Evolutionary conservation across 2,888 invertebrate genomes (phyloP), one percentile per base, ranked within the genome.

Genomic region (Eledona agricola): DNA sequence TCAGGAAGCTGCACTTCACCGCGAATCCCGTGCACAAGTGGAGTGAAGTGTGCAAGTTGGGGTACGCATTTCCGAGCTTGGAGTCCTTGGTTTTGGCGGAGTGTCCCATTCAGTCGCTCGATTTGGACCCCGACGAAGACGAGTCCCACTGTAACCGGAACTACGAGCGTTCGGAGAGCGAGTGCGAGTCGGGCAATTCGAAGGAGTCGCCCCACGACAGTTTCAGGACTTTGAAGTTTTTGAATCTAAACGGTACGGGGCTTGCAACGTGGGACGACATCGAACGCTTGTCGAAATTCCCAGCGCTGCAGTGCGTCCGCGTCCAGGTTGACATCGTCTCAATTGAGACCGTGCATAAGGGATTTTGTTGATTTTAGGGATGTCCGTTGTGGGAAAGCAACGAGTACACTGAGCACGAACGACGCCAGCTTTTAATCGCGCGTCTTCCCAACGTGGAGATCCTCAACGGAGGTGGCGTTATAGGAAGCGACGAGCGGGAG

Each of bases 231-330:
- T 81, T 93, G 38, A 84, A 86, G 69, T 87, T 91, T 70, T 80
- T 93, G 49, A 94, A 93, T 76, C 80, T 96, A 57, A 94, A 93
- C 75, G 88, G 90, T 63, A 91, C 93, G 10, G 83, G 87, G 35
- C 77, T 96, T 32, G 82, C 86, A 32, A 87, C 89, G 20, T 95
- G 96, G 94, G 87, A 90, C 65, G 93, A 95, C 70, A 87, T 96
- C 52, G 95, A 96, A 70, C 83, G 88, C 63, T 80, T 96, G 59
- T 85, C 89, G 42, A 84, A 84, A 71, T 95, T 95, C 78, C 93
- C 91, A 1, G 82, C 85, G 4, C 80, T 97, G 46, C 86, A 84
- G 62, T 92, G 93, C 77, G 82, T 96, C 55, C 82, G 96, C 68
- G 86, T 96, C 57, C 88, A 88, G 78, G 89, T 89, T 59, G 4